These are phyloP conservation scores for Hyles lineata DNA, from an alignment of 2,888 invertebrate species.

Conservation along the genomic window DNA sequence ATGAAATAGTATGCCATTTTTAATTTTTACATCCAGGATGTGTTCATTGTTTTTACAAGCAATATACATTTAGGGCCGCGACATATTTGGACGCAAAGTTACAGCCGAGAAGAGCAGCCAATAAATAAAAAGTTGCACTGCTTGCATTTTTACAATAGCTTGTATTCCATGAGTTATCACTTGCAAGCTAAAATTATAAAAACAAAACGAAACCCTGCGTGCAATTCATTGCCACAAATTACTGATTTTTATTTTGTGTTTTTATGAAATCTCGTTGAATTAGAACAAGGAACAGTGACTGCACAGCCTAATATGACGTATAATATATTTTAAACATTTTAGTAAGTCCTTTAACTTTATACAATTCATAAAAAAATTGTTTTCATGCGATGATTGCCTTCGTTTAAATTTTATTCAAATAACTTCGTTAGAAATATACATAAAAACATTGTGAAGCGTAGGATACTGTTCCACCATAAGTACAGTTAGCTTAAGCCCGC, in stretches of 20 bases:
- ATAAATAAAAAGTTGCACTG: background rate
- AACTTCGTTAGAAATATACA: too few species aligned
- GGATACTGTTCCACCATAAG: too few species aligned
- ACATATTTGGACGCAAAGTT: background rate
- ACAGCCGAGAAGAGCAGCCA: background rate
- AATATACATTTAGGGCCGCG: background rate
- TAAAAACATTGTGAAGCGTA: too few species aligned
- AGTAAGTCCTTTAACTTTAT: too few species aligned
- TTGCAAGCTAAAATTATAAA: constrained; percentile 5
- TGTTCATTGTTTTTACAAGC: constrained; percentile 12
- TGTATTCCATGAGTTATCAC: background rate
- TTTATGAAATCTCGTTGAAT: background rate
- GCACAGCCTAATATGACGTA: background rate
- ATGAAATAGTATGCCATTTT: constrained; percentile 13
- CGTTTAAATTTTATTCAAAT: too few species aligned
- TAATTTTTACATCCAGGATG: background rate
- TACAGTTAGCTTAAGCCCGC: too few species aligned
- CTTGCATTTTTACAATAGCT: constrained; percentile 3
- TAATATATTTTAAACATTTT: too few species aligned
- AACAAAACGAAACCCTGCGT: background rate
- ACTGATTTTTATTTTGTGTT: background rate
- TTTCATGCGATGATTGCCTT: too few species aligned
- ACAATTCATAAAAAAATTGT: too few species aligned
- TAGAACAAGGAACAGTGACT: background rate
- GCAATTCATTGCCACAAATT: constrained; percentile 6